Percentiles rank a stretch among this genome's conserved stretches.
Evolutionary conservation across 2,797 vertebrate species (phyloP).

Genomic region (Denticeps clupeoides): DNA sequence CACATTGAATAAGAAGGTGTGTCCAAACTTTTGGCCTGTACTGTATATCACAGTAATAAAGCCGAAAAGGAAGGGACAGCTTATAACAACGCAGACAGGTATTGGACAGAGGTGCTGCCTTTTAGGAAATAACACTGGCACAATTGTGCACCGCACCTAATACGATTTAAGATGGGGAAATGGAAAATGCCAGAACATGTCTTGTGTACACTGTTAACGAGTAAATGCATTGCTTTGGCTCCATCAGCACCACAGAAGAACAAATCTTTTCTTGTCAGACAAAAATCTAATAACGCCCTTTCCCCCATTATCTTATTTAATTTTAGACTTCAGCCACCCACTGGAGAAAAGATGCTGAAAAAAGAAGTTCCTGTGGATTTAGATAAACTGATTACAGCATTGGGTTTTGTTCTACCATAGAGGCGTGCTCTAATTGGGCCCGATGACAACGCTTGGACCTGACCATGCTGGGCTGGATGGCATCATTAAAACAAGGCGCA

Average conservation of each 20-base stretch:
- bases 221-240: constrained; percentile 24
- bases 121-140: constrained; percentile 43
- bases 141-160: constrained; percentile 45
- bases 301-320: constrained; percentile 60
- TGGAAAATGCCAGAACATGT: constrained; percentile 36
- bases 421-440: constrained; percentile 30
- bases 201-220: constrained; percentile 30
- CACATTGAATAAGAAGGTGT: too few relatives aligned
- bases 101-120: constrained; percentile 37
- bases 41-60: too few relatives aligned
- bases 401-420: constrained; percentile 37
- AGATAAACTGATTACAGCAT: constrained; percentile 45
- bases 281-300: constrained; percentile 52
- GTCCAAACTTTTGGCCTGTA: too few relatives aligned
- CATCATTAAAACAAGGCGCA: constrained; percentile 1
- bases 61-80: constrained; percentile 19
- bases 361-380: constrained; percentile 44
- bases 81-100: not conserved
- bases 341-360: constrained; percentile 37
- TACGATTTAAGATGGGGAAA: constrained; percentile 34
- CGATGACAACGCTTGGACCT: constrained; percentile 19
- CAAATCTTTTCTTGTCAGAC: constrained; percentile 33
- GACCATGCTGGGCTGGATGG: constrained; percentile 7
- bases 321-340: constrained; percentile 52
- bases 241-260: constrained; percentile 24